A percentile compares a stretch with the other conserved stretches of the same genome.
Conservation (phyloP, 2,888 invertebrate species). For the Tanypteryx hageni region DNA sequence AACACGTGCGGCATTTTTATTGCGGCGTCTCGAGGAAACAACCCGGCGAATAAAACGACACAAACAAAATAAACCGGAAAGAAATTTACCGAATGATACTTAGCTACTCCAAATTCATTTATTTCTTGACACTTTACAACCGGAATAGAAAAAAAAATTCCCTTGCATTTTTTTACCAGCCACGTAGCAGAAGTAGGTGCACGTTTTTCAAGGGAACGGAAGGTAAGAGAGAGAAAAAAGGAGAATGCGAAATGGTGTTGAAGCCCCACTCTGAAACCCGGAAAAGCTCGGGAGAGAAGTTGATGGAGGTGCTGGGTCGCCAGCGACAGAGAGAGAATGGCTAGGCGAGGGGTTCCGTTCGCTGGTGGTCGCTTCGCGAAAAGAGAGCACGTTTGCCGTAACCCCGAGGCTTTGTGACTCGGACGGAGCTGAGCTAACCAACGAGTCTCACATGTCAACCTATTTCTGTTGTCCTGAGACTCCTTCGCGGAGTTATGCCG, state of each 20-base stretch:
- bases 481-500: neutral
- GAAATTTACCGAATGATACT: no score
- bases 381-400: conserved; percentile 14
- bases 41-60: no score
- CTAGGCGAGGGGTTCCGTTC: neutral
- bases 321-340: no score
- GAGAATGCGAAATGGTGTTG: neutral
- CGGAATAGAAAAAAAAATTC: no score
- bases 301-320: neutral
- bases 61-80: no score
- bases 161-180: neutral
- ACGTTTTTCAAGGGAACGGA: conserved; percentile 1
- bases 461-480: neutral
- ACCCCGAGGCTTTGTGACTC: neutral
- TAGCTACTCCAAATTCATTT: no score
- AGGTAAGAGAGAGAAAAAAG: neutral
- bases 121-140: no score
- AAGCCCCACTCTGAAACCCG: neutral
- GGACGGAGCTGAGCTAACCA: neutral
- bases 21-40: no score
- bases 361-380: neutral
- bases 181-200: neutral
- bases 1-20: no score
- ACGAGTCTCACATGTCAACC: neutral
- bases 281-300: neutral